These are phyloP conservation scores for Asobara japonica DNA, from an alignment of 1,140 invertebrate species.

Conservation along the genomic window DNA sequence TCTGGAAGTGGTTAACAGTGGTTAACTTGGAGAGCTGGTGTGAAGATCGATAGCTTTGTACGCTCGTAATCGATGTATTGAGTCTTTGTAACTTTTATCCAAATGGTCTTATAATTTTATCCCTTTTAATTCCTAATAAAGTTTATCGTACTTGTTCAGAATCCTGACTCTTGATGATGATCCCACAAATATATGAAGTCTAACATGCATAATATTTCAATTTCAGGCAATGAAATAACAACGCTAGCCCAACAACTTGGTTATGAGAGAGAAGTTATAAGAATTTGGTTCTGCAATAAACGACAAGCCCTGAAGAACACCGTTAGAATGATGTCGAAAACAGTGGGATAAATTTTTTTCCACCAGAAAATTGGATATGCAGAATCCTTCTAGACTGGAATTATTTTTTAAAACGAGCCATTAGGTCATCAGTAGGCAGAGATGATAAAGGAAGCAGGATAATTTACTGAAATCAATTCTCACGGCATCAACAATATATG, in stretches of 20 bases:
- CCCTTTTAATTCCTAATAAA: too few relatives aligned
- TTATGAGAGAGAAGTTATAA: conserved; percentile 96
- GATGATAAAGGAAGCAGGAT: not conserved
- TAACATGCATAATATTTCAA: too few relatives aligned
- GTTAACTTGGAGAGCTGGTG: too few relatives aligned
- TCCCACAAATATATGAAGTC: too few relatives aligned
- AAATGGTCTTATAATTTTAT: too few relatives aligned
- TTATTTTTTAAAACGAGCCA: conserved; percentile 24
- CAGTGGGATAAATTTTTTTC: conserved; percentile 23
- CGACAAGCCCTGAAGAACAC: conserved; percentile 96
- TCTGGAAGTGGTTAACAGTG: too few relatives aligned
- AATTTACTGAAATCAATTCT: not conserved
- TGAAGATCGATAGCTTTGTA: too few relatives aligned
- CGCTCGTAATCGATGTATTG: too few relatives aligned
- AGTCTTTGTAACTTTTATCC: too few relatives aligned
- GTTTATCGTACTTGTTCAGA: too few relatives aligned
- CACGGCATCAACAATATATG: not conserved
- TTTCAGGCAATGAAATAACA: conserved; percentile 94
- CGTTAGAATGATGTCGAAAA: conserved; percentile 85
- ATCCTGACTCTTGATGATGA: too few relatives aligned
- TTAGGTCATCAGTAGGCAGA: not conserved
- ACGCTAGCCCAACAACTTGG: conserved; percentile 93
- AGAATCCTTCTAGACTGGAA: conserved; percentile 30
- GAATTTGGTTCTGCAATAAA: conserved; percentile 99
- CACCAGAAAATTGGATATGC: not conserved